Base-by-base conservation (phyloP, 2,797 vertebrate genomes). In the Clarias pachynema region DNA sequence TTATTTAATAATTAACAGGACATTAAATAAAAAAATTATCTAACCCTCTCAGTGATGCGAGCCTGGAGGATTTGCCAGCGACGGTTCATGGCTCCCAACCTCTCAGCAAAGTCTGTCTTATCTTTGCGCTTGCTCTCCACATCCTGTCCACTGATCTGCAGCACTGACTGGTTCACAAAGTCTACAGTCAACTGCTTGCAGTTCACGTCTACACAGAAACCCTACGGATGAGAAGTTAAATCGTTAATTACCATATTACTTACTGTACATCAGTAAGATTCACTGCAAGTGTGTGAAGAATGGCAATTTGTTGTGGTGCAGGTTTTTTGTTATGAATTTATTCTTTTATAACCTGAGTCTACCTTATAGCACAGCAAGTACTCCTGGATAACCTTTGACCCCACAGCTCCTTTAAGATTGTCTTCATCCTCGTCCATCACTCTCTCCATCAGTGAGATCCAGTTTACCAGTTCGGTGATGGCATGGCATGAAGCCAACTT, bases 181-280 rank as follows among this genome's bases (percentile, higher is more conserved):
- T 99, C 98, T 1, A 99, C 98, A 0, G 97, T 99, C 91, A 99
- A 83, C 91, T 99, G 98, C 87, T 99, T 99, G 89, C 98, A 99
- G 86, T 96, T 97, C 88, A 99, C 92, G 89, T 99, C 98, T 81
- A 99, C 98, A 89, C 96, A 96, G 92, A 98, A 99, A 85, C 98
- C 98, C 98, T 99, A 86, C 40, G 81, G 29, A 56, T 53, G 4
- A n/a, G 49, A 79, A 7, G n/a, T 6, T 69, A 40, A 29, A 68
- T 6, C 4, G 20, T 62, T 12, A 78, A n/a, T 49, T 65, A 66
- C n/a, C 3, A 66, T 4, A 75, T 22, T 31, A 16, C 12, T 31
- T 60, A n/a, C n/a, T n/a, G n/a, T n/a, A 34, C 22, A 53, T 34
- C 22, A 62, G 9, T 31, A 20, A 70, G 53, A 60, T 9, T 59